phyloP scores from a whole-genome alignment of 2,797 vertebrate species.

The Lacerta bilineata region DNA sequence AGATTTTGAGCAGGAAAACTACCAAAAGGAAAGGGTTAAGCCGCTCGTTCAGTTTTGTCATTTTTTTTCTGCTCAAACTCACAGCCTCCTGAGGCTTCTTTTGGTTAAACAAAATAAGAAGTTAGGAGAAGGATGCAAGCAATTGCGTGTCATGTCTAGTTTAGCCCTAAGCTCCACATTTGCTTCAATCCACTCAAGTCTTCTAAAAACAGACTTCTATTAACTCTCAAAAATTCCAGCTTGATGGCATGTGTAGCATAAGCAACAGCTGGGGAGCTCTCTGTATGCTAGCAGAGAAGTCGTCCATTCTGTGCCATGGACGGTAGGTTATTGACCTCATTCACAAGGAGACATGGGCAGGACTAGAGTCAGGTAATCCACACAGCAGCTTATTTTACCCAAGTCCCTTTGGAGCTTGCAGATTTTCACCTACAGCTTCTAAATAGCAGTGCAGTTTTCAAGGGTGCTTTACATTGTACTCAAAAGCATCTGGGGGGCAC shows the following conservation, averaged over 20 bases:
- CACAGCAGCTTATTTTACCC: neutral
- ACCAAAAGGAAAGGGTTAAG: too few relatives aligned
- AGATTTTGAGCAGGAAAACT: too few relatives aligned
- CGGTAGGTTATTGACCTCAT: neutral
- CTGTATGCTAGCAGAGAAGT: neutral
- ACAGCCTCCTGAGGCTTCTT: neutral
- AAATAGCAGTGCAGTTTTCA: slow-evolving; percentile 10
- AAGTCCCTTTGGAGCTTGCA: neutral
- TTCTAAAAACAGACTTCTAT: slow-evolving; percentile 24
- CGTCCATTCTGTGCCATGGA: neutral
- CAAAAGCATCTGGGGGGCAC: too few relatives aligned
- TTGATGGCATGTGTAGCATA: neutral
- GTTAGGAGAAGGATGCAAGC: neutral
- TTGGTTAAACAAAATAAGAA: neutral
- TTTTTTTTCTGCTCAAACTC: neutral
- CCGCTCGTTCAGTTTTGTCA: too few relatives aligned
- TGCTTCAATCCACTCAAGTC: slow-evolving; percentile 13
- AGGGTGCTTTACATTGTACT: neutral
- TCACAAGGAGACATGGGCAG: neutral
- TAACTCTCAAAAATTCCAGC: slow-evolving; percentile 26
- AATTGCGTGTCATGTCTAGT: neutral
- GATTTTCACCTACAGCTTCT: neutral
- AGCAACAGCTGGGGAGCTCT: slow-evolving; percentile 20
- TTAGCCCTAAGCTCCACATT: slow-evolving; percentile 7
- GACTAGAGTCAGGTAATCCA: neutral